phyloP scores from a whole-genome alignment of 2,797 vertebrate species.

The Moxostoma hubbsi region DNA sequence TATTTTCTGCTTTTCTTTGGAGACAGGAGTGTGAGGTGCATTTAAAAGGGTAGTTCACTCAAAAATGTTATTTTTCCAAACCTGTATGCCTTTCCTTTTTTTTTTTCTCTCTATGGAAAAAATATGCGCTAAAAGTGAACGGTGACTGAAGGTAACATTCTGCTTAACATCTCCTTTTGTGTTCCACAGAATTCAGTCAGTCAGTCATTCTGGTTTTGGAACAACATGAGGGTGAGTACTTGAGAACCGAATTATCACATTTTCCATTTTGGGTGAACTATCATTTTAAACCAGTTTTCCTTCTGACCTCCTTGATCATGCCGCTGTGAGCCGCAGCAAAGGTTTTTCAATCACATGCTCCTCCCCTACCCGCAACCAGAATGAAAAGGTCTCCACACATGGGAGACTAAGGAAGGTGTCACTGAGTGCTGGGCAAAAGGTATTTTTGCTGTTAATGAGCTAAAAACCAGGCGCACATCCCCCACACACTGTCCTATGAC shows the following conservation, averaged over 20 bases:
- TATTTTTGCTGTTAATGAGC: slow-evolving; percentile 81
- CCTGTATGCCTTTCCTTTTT: too few species aligned
- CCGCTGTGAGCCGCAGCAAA: background rate
- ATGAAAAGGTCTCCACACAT: slow-evolving; percentile 41
- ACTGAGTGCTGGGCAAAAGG: slow-evolving; percentile 68
- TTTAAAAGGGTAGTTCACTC: background rate
- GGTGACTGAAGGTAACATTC: too few species aligned
- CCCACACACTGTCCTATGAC: slow-evolving; percentile 64
- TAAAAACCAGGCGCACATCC: slow-evolving; percentile 53
- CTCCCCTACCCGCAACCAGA: slow-evolving; percentile 58
- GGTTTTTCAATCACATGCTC: slow-evolving; percentile 4
- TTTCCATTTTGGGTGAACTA: too few species aligned
- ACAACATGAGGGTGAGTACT: too few species aligned
- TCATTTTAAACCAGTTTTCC: background rate
- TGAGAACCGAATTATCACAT: too few species aligned
- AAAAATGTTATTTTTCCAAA: too few species aligned
- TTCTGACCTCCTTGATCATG: background rate
- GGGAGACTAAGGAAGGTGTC: slow-evolving; percentile 68
- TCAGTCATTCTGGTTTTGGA: too few species aligned
- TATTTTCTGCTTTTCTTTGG: background rate
- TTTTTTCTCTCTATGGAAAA: too few species aligned
- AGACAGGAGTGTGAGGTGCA: background rate
- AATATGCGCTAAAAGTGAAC: too few species aligned
- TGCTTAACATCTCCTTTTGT: too few species aligned
- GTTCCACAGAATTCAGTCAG: too few species aligned